A percentile compares a stretch with the other conserved stretches of the same genome.
Evolutionary conservation across 2,113 vertebrate species (phyloP).

Genomic region (Monopterus albus): DNA sequence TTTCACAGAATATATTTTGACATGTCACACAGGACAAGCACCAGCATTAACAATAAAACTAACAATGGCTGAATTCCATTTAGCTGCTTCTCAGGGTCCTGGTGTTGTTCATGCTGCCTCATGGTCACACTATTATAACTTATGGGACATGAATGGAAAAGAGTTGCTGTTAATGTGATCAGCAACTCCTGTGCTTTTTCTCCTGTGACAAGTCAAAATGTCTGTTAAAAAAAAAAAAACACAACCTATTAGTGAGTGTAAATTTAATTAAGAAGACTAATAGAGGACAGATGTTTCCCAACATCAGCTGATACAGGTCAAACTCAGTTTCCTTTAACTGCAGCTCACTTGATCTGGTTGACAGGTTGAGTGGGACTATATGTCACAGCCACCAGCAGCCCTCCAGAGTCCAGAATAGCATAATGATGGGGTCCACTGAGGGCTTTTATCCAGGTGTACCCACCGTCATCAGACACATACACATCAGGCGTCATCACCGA

Average conservation of each 20-base stretch:
- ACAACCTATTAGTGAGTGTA: too few relatives aligned
- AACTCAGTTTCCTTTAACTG: background rate
- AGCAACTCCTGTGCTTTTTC: too few relatives aligned
- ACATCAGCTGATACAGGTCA: background rate
- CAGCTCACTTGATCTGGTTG: constrained; percentile 87
- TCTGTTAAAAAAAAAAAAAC: too few relatives aligned
- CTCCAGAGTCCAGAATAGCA: constrained; percentile 93
- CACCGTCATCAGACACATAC: constrained; percentile 94
- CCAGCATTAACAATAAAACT: too few relatives aligned
- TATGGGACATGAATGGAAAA: too few relatives aligned
- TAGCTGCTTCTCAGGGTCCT: background rate
- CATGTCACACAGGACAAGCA: too few relatives aligned
- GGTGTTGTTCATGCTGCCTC: too few relatives aligned
- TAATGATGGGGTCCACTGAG: constrained; percentile 92
- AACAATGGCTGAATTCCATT: too few relatives aligned
- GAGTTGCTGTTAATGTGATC: too few relatives aligned
- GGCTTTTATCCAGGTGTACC: constrained; percentile 91
- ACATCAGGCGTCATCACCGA: constrained; percentile 90
- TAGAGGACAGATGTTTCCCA: background rate
- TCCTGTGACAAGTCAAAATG: too few relatives aligned
- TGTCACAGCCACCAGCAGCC: constrained; percentile 92
- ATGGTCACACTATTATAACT: too few relatives aligned
- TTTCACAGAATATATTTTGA: too few relatives aligned
- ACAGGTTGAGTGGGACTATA: constrained; percentile 81
- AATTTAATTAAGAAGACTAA: background rate